Conservation (phyloP, 1,140 invertebrate genomes). For the Proctacanthus coquilletti region DNA sequence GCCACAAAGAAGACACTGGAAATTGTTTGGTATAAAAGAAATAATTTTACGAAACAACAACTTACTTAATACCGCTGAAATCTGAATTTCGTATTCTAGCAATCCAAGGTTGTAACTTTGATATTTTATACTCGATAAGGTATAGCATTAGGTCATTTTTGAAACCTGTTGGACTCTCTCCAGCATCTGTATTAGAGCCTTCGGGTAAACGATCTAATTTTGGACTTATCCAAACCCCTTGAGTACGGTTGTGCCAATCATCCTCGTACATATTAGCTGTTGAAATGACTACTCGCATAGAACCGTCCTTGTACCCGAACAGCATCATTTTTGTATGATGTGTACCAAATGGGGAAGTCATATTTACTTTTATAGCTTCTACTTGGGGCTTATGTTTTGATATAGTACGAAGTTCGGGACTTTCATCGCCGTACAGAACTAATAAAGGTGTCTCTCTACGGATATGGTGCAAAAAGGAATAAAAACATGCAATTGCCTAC, state of each 20-base stretch:
- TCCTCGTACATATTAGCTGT: slow-evolving; percentile 82
- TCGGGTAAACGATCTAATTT: slow-evolving; percentile 45
- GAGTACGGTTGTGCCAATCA: slow-evolving; percentile 89
- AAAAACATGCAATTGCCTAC: background rate
- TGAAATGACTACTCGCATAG: slow-evolving; percentile 70
- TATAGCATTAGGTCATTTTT: slow-evolving; percentile 75
- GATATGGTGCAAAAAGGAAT: background rate
- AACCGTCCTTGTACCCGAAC: slow-evolving; percentile 64
- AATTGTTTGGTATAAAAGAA: background rate
- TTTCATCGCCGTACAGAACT: slow-evolving; percentile 64
- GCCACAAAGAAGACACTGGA: slow-evolving; percentile 67
- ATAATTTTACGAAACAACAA: slow-evolving; percentile 9
- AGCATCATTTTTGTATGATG: slow-evolving; percentile 94
- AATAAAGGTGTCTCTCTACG: slow-evolving; percentile 50
- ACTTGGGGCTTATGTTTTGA: slow-evolving; percentile 42
- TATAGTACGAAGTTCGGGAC: slow-evolving; percentile 37
- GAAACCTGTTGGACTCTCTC: slow-evolving; percentile 73
- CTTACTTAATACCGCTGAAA: slow-evolving; percentile 65
- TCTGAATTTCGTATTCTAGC: slow-evolving; percentile 56
- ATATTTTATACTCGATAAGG: slow-evolving; percentile 53
- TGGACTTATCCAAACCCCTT: slow-evolving; percentile 85
- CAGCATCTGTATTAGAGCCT: slow-evolving; percentile 38
- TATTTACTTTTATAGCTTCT: slow-evolving; percentile 48
- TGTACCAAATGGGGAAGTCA: slow-evolving; percentile 65
- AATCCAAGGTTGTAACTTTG: slow-evolving; percentile 54